phyloP scores from a whole-genome alignment of 2,888 invertebrate species.

The Orthosia gothica region DNA sequence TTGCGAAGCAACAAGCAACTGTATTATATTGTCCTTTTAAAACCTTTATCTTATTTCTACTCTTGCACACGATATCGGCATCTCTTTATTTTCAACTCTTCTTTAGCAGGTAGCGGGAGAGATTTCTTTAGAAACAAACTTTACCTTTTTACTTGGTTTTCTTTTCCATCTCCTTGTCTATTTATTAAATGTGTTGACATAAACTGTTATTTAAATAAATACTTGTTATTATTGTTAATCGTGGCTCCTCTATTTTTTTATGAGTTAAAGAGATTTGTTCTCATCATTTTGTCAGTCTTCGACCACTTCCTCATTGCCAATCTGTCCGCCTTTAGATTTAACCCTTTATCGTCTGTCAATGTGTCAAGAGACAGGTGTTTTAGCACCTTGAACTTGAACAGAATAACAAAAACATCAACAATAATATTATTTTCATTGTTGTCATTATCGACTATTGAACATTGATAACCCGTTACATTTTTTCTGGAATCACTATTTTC shows the following conservation, averaged over 20 bases:
- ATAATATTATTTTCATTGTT: conserved; percentile 16
- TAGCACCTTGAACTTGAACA: background rate
- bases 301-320: conserved; percentile 17
- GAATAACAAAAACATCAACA: conserved; percentile 7
- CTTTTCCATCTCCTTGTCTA: no score
- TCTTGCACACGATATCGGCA: no score
- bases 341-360: conserved; percentile 4
- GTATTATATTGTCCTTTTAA: background rate
- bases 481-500: conserved; percentile 50
- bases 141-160: no score
- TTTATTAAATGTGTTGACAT: no score
- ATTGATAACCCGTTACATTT: conserved; percentile 33
- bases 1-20: background rate
- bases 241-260: conserved; percentile 1
- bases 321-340: conserved; percentile 13
- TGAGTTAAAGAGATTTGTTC: background rate
- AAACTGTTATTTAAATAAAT: no score
- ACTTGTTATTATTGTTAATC: background rate
- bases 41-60: background rate
- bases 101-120: no score
- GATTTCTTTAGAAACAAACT: no score
- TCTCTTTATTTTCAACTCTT: no score
- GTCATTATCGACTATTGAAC: conserved; percentile 12
- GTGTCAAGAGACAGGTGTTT: conserved; percentile 22
- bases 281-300: background rate